Evolutionary conservation across 1,140 invertebrate species (phyloP).

Genomic region (Drosophila nigrodunni): DNA sequence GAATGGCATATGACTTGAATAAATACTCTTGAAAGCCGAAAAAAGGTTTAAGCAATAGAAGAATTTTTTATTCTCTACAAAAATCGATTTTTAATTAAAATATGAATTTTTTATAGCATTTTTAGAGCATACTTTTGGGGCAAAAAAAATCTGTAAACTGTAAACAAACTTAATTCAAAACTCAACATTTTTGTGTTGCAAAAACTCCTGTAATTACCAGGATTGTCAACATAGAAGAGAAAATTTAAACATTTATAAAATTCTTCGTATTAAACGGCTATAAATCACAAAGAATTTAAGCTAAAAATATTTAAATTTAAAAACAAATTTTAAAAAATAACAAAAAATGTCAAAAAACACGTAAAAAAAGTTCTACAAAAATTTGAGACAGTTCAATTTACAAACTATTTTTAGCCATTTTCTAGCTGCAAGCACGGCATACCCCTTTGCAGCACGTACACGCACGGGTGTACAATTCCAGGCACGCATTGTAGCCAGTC

Average conservation of each 20-base stretch:
- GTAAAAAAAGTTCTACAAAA: no score
- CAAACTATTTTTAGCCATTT: no score
- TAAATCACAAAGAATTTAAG: background rate
- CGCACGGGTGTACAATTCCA: constrained; percentile 38
- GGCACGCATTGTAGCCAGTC: constrained; percentile 26
- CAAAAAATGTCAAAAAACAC: no score
- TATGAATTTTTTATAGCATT: background rate
- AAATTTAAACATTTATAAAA: background rate
- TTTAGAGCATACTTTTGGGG: constrained; percentile 45
- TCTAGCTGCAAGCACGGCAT: background rate
- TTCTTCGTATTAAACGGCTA: no score
- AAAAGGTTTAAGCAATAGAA: no score
- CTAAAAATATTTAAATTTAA: background rate
- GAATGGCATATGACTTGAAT: background rate
- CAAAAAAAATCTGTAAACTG: background rate
- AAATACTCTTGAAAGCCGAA: no score
- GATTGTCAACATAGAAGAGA: background rate
- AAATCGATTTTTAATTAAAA: no score
- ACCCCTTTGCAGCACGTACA: background rate
- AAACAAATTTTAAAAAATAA: background rate
- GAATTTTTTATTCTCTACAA: no score
- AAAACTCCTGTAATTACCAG: no score
- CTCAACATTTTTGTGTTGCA: no score
- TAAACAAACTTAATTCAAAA: no score
- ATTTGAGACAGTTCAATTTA: no score